phyloP scores from a whole-genome alignment of 2,113 vertebrate species.

The Proteles cristata region DNA sequence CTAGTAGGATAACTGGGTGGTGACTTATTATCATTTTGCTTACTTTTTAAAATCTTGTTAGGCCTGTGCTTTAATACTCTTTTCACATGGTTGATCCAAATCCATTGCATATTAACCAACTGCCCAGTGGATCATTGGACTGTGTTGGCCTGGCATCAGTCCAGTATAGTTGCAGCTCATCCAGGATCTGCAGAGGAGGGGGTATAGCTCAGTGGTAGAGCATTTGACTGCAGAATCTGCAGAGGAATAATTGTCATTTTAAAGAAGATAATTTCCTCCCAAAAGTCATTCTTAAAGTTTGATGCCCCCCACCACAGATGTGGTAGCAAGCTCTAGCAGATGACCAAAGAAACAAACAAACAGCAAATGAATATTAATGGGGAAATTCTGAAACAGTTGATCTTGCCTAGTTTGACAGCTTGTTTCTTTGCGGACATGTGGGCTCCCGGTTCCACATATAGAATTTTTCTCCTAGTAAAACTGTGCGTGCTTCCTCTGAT shows the following conservation, averaged over 20 bases:
- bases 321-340: constrained; percentile 54
- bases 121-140: background rate
- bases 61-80: background rate
- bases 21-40: constrained; percentile 9
- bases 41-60: background rate
- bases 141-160: background rate
- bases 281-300: constrained; percentile 47
- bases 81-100: background rate
- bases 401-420: constrained; percentile 65
- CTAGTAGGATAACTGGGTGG: background rate
- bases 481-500: background rate
- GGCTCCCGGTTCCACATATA: constrained; percentile 36
- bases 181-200: background rate
- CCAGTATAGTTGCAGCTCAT: background rate
- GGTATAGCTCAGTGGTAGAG: too few species aligned
- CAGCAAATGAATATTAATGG: constrained; percentile 70
- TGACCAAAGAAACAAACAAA: constrained; percentile 64
- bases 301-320: constrained; percentile 25
- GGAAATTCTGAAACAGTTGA: constrained; percentile 53
- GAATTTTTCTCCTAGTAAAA: constrained; percentile 46
- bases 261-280: constrained; percentile 1
- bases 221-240: background rate
- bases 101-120: background rate
- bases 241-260: background rate
- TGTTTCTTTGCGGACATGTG: constrained; percentile 59